phyloP scores from a whole-genome alignment of 2,888 invertebrate genomes.

The Anoplius nigerrimus region DNA sequence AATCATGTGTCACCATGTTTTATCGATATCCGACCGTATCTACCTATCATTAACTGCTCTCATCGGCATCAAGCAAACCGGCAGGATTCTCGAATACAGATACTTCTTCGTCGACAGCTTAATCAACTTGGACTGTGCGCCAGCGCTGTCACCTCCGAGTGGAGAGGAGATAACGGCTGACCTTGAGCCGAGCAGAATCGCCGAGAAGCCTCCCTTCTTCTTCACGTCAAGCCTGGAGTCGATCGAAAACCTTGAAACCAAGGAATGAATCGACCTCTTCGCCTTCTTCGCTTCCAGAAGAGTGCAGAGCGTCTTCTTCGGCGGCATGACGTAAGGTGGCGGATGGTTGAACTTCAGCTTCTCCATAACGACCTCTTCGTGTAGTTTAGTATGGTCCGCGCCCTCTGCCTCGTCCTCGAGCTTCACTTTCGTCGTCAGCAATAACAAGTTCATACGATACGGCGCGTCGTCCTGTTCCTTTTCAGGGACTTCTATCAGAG shows the following conservation, averaged over 20 bases:
- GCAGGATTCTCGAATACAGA: constrained; percentile 62
- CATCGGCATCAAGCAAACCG: constrained; percentile 64
- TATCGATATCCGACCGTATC: constrained; percentile 28
- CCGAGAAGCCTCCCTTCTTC: constrained; percentile 47
- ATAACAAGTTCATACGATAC: constrained; percentile 61
- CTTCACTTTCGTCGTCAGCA: constrained; percentile 65
- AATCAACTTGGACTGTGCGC: constrained; percentile 58
- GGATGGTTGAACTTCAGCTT: constrained; percentile 66
- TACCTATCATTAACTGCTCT: constrained; percentile 67
- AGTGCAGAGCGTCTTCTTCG: constrained; percentile 59
- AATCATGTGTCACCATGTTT: too few species aligned
- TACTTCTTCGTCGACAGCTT: constrained; percentile 66
- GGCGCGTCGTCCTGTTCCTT: constrained; percentile 62
- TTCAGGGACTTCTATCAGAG: constrained; percentile 52
- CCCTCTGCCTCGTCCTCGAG: constrained; percentile 46
- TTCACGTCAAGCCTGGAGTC: constrained; percentile 67
- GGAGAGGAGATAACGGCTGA: constrained; percentile 19
- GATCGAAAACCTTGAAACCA: constrained; percentile 70
- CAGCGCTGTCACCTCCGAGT: constrained; percentile 10
- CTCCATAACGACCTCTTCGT: constrained; percentile 49
- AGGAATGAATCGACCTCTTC: constrained; percentile 65
- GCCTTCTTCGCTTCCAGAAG: constrained; percentile 68
- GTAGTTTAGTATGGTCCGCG: not conserved
- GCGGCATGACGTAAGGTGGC: constrained; percentile 65
- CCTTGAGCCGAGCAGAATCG: not conserved